Conservation (phyloP, 1,140 invertebrate genomes). For the fruit fly (Drosophila melanogaster) region DNA sequence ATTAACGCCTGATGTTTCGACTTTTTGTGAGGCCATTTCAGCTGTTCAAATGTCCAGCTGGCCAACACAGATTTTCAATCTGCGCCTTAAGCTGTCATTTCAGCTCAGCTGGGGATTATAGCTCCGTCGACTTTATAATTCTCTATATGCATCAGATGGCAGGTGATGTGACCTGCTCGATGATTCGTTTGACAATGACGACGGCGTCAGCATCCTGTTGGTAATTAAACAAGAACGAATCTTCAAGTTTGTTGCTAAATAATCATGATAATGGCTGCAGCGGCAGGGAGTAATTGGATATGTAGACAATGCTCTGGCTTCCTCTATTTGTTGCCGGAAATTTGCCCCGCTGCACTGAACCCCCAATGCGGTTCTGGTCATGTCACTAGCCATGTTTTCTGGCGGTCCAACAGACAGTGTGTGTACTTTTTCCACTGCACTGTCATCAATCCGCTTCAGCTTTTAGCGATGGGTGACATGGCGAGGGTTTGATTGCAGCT, state of each 20-base stretch:
- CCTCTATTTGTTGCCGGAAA: slow-evolving; percentile 13
- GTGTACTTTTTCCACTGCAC: slow-evolving; percentile 16
- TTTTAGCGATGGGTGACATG: slow-evolving; percentile 40
- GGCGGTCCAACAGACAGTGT: neutral
- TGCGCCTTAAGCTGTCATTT: slow-evolving; percentile 4
- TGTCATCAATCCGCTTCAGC: slow-evolving; percentile 65
- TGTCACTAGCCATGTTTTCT: slow-evolving; percentile 6
- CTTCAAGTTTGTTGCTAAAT: slow-evolving; percentile 29
- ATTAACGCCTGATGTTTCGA: slow-evolving; percentile 43
- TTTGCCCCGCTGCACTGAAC: slow-evolving; percentile 2
- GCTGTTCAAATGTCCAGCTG: slow-evolving; percentile 7
- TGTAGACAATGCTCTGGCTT: neutral
- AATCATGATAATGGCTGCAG: slow-evolving; percentile 18
- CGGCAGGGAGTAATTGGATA: slow-evolving; percentile 13
- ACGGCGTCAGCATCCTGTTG: neutral
- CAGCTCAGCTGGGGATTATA: slow-evolving; percentile 1
- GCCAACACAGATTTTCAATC: slow-evolving; percentile 32
- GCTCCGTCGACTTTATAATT: neutral
- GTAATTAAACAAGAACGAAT: slow-evolving; percentile 15
- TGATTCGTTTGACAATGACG: neutral
- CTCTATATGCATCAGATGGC: neutral
- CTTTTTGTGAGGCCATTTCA: slow-evolving; percentile 16
- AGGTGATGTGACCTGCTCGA: neutral
- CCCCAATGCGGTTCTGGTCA: slow-evolving; percentile 17
- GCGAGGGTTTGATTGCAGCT: slow-evolving; percentile 58